A percentile compares a stretch with the other conserved stretches of the same genome.
Conservation (phyloP, 2,113 vertebrate species). For the Emydocephalus ijimae region DNA sequence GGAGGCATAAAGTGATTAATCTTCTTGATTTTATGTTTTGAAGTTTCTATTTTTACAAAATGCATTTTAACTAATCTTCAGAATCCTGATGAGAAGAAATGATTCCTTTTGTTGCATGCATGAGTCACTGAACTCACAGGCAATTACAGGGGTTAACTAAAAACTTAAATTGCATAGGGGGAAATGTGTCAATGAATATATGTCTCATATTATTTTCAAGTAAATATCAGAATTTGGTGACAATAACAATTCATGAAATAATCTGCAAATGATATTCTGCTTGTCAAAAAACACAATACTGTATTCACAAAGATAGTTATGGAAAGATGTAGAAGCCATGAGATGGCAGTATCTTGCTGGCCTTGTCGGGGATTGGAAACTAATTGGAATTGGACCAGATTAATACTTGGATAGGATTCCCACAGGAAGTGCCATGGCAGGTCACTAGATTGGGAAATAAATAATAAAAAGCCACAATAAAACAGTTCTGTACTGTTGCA, state of each 20-base stretch:
- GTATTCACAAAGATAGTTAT: too few relatives aligned
- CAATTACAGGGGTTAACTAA: fast-evolving
- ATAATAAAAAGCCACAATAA: not conserved
- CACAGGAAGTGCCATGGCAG: not conserved
- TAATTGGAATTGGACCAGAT: not conserved
- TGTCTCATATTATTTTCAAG: not conserved
- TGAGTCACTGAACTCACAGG: not conserved
- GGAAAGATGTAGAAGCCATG: not conserved
- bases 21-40: not conserved
- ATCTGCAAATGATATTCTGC: not conserved
- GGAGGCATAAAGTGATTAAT: not conserved
- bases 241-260: not conserved
- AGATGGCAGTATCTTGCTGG: not conserved
- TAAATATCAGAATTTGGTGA: not conserved
- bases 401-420: not conserved
- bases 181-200: not conserved
- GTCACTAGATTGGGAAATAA: not conserved
- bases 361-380: not conserved
- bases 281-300: not conserved
- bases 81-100: slow-evolving; percentile 23
- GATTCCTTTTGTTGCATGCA: not conserved
- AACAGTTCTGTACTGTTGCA: not conserved
- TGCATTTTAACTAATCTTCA: not conserved
- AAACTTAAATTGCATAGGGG: fast-evolving
- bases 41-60: not conserved